These are phyloP conservation scores for Eupeodes latifasciatus DNA, from an alignment of 2,888 invertebrate species.

Conservation along the genomic window DNA sequence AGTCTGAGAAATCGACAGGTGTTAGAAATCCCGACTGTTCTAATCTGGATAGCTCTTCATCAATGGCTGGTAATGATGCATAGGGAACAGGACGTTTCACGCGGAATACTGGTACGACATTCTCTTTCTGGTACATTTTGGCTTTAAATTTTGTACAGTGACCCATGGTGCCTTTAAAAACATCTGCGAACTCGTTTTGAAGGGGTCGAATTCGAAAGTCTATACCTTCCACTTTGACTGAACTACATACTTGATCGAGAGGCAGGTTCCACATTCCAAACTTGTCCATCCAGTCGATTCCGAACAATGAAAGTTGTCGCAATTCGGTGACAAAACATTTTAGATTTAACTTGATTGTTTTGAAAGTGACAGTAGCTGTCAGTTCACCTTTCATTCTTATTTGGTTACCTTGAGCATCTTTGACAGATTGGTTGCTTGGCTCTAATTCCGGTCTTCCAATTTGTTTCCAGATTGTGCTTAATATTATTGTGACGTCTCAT, in stretches of 20 bases:
- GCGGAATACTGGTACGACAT: constrained; percentile 61
- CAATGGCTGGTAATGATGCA: constrained; percentile 63
- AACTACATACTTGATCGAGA: constrained; percentile 19
- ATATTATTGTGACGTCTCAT: constrained; percentile 60
- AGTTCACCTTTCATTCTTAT: constrained; percentile 12
- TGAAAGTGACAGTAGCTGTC: background rate
- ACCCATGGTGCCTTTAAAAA: constrained; percentile 55
- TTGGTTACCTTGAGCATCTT: constrained; percentile 21
- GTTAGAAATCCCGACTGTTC: constrained; percentile 68
- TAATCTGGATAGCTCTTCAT: constrained; percentile 67
- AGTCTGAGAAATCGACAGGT: constrained; percentile 72
- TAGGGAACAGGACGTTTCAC: constrained; percentile 75
- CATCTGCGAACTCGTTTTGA: constrained; percentile 49
- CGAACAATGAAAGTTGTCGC: constrained; percentile 21
- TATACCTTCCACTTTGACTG: background rate
- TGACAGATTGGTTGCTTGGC: background rate
- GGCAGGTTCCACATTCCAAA: constrained; percentile 32
- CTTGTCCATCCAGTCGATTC: constrained; percentile 27
- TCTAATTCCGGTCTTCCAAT: constrained; percentile 39
- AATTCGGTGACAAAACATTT: background rate
- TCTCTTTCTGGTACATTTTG: constrained; percentile 68
- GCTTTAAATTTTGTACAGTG: constrained; percentile 74
- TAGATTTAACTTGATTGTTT: background rate
- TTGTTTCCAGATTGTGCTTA: constrained; percentile 41
- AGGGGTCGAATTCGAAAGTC: constrained; percentile 17